These are phyloP conservation scores for Hypomecis atomaria DNA, from an alignment of 2,888 invertebrate species.

Conservation along the genomic window DNA sequence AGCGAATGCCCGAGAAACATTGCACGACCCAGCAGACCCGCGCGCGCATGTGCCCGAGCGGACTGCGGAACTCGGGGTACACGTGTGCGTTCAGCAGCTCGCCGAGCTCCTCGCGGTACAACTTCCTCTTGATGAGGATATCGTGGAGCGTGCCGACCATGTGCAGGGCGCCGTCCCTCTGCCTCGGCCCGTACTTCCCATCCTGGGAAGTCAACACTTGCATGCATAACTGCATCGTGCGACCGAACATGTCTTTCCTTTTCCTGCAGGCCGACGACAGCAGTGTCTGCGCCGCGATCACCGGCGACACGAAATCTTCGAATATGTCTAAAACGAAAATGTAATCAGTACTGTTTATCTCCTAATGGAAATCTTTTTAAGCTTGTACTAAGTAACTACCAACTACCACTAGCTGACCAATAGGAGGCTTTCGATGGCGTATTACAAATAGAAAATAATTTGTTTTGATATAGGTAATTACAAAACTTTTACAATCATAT, in stretches of 20 bases:
- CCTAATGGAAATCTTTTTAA: too few species aligned
- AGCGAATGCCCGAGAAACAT: slow-evolving; percentile 94
- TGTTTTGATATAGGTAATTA: too few species aligned
- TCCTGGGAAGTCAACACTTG: slow-evolving; percentile 85
- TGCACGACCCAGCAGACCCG: slow-evolving; percentile 98
- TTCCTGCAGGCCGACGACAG: slow-evolving; percentile 96
- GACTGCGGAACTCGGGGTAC: slow-evolving; percentile 95
- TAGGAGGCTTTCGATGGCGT: too few species aligned
- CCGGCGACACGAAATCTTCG: slow-evolving; percentile 98
- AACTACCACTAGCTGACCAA: too few species aligned
- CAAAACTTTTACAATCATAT: too few species aligned
- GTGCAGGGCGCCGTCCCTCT: slow-evolving; percentile 98
- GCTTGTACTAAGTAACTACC: too few species aligned
- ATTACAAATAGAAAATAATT: too few species aligned
- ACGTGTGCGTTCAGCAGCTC: slow-evolving; percentile 95
- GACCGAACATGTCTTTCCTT: slow-evolving; percentile 96
- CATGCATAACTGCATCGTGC: slow-evolving; percentile 96
- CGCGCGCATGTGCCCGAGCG: slow-evolving; percentile 93
- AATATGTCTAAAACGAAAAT: slow-evolving; percentile 90
- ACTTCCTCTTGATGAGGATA: slow-evolving; percentile 95
- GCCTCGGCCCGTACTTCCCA: slow-evolving; percentile 81
- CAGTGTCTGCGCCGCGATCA: slow-evolving; percentile 96
- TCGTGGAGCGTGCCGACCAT: slow-evolving; percentile 98
- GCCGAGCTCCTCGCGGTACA: slow-evolving; percentile 97
- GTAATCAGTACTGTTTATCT: too few species aligned